Evolutionary conservation across 2,113 vertebrate species (phyloP).

Genomic region (Pardalotus punctatus): DNA sequence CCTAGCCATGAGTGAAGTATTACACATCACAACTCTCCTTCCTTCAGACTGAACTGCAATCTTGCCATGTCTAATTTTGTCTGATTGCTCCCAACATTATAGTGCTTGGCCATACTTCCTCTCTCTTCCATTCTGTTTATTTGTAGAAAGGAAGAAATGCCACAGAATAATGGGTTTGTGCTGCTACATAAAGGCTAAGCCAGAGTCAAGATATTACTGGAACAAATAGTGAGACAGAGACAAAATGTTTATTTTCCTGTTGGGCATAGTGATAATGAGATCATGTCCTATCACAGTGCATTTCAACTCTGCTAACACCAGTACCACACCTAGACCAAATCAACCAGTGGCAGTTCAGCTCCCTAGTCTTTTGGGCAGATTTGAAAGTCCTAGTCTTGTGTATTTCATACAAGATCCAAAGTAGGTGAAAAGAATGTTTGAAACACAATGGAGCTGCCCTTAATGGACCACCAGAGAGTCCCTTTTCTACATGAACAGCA

Average conservation of each 20-base stretch:
- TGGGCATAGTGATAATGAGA: neutral
- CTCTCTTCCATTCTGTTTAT: neutral
- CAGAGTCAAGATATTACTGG: neutral
- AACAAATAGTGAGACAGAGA: neutral
- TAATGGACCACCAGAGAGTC: neutral
- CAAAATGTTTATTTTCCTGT: neutral
- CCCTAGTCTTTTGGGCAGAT: neutral
- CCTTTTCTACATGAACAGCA: neutral
- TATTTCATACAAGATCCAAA: neutral
- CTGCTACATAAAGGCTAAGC: neutral
- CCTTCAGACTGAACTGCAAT: neutral
- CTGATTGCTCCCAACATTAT: neutral
- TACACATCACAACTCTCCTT: neutral
- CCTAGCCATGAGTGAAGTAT: neutral
- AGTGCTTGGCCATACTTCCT: neutral
- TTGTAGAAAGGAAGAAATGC: conserved; percentile 17
- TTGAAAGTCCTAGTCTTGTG: neutral
- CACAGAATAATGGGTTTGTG: neutral
- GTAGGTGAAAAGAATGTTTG: neutral
- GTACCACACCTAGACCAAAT: neutral
- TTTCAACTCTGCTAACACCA: neutral
- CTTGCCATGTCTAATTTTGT: neutral
- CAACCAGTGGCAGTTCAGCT: neutral
- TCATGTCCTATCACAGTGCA: neutral
- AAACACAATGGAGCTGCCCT: neutral